Percentiles rank a stretch among this genome's conserved stretches.
Conservation (phyloP, 2,797 vertebrate genomes). For the Borostomias antarcticus region DNA sequence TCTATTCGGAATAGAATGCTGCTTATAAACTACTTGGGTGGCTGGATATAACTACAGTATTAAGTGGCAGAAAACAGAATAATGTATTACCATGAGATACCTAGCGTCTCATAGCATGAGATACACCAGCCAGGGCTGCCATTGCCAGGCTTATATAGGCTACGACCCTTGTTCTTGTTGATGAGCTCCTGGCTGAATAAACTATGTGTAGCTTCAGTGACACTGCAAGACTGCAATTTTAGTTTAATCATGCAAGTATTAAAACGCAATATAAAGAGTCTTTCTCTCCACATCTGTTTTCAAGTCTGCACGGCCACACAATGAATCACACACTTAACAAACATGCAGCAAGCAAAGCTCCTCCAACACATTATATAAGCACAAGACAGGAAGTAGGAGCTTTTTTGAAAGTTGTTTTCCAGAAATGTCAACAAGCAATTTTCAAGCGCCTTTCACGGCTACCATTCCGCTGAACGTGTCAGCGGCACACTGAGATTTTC, state of each 20-base stretch:
- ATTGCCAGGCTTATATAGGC: too few relatives aligned
- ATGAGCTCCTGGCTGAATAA: too few relatives aligned
- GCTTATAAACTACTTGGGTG: constrained; percentile 4
- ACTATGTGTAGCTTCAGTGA: neutral
- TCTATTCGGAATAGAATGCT: neutral
- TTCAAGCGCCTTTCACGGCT: constrained; percentile 34
- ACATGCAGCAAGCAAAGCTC: constrained; percentile 49
- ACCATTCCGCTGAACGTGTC: constrained; percentile 35
- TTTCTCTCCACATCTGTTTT: too few relatives aligned
- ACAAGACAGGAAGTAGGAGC: constrained; percentile 64
- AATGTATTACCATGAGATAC: too few relatives aligned
- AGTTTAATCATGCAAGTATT: too few relatives aligned
- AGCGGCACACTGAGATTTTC: constrained; percentile 34
- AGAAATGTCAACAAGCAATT: constrained; percentile 55
- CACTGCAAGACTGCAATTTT: too few relatives aligned
- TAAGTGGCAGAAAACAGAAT: too few relatives aligned
- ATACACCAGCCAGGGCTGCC: too few relatives aligned
- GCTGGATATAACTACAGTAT: too few relatives aligned
- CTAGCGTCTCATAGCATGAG: too few relatives aligned
- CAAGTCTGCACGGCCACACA: constrained; percentile 49
- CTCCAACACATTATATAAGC: constrained; percentile 60
- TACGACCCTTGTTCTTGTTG: too few relatives aligned
- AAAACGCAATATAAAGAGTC: too few relatives aligned
- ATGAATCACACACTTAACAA: constrained; percentile 61
- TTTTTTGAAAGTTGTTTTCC: constrained; percentile 65